Conservation (phyloP, 2,797 vertebrate genomes). For the Tangara arthus region DNA sequence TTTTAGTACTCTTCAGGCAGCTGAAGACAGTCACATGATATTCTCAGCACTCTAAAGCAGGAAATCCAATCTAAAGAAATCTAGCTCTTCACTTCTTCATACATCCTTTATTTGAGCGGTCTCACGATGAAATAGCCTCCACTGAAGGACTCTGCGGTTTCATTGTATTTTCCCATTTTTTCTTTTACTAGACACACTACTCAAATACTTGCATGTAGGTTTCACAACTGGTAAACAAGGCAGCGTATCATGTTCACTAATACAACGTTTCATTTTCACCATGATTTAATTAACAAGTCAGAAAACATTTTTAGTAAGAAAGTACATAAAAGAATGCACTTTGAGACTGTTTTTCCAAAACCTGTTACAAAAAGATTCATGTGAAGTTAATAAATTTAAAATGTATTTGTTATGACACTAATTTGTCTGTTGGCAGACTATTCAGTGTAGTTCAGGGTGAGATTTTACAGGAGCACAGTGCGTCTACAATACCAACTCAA, state of each 20-base stretch:
- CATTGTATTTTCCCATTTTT: background rate
- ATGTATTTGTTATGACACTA: background rate
- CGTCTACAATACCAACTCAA: background rate
- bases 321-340: background rate
- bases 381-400: background rate
- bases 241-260: background rate
- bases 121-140: background rate
- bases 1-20: background rate
- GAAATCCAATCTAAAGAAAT: background rate
- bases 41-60: background rate
- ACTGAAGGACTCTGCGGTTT: background rate
- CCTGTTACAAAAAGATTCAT: background rate
- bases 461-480: background rate
- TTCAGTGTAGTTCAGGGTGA: background rate
- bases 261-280: background rate
- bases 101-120: background rate
- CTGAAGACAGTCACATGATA: background rate
- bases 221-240: background rate
- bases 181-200: background rate
- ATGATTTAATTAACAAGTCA: background rate
- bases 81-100: background rate
- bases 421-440: background rate
- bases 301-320: background rate
- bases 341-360: background rate
- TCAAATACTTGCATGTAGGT: background rate